A percentile compares a stretch with the other conserved stretches of the same genome.
These are phyloP conservation scores for Lytechinus variegatus DNA, from an alignment of 35 echinoderm and acorn worm species.

Conservation along the genomic window DNA sequence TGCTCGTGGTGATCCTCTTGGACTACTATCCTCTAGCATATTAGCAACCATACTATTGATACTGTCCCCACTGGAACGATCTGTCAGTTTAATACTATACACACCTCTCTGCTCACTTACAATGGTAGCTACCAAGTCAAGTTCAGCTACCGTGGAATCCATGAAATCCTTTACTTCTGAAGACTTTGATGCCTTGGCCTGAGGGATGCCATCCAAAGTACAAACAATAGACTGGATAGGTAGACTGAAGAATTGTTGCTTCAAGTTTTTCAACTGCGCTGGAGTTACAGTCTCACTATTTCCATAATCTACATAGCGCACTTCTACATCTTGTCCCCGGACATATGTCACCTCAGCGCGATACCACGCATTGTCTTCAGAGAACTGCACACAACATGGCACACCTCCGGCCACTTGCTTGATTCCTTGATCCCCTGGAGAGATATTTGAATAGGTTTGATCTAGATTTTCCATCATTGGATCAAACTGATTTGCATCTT, in stretches of 20 bases:
- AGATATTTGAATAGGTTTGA: constrained; percentile 57
- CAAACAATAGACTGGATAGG: constrained; percentile 72
- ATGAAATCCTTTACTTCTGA: constrained; percentile 32
- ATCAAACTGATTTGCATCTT: constrained; percentile 68
- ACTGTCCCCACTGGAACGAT: constrained; percentile 25
- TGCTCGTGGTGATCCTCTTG: not conserved
- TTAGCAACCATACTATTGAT: constrained; percentile 28
- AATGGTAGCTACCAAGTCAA: constrained; percentile 23
- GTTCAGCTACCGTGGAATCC: constrained; percentile 40
- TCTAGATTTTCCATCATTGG: constrained; percentile 66
- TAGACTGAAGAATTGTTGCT: constrained; percentile 65
- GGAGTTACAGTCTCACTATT: constrained; percentile 71
- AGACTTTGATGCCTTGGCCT: constrained; percentile 33
- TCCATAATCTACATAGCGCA: constrained; percentile 85
- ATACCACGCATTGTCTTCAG: constrained; percentile 82
- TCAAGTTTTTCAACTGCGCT: constrained; percentile 56
- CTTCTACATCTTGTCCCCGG: constrained; percentile 49
- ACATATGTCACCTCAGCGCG: constrained; percentile 64
- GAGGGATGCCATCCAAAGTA: constrained; percentile 57
- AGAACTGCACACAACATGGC: constrained; percentile 79
- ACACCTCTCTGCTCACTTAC: not conserved
- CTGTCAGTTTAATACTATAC: not conserved
- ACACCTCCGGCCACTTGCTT: constrained; percentile 46
- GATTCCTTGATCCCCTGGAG: constrained; percentile 37
- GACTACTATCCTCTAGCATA: not conserved